Evolutionary conservation across 2,797 vertebrate species (phyloP), one percentile per base, ranked within the genome.

Genomic region (Melanotaenia parkinsoni): DNA sequence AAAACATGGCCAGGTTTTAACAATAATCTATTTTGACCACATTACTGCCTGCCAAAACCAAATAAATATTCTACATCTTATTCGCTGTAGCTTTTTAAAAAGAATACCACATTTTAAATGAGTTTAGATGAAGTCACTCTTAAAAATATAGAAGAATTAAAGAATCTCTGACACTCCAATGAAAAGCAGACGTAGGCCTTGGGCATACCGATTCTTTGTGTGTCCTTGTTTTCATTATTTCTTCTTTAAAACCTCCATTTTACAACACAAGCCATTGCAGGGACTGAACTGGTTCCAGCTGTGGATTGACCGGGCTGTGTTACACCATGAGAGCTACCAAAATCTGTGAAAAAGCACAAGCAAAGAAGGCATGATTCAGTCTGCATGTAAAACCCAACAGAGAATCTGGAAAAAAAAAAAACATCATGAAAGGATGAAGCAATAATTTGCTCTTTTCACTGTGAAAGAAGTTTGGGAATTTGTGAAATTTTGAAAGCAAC

Each of bases 161-260:
- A 73, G 60, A 74, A 60, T 68, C 40, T 38, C 58, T 71, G 67
- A 72, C 38, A 78, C 58, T 22, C 58, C 8, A 76, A 61, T 65
- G 6, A 64, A 65, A 78, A 77, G 69, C 20, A 72, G 40, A 70
- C 13, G 11, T 13, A 72, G 33, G 63, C 67, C 65, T 84, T 60
- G 63, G 66, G 84, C 92, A 82, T 93, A 95, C 95, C 94, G 93
- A 94, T 92, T 95, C 95, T 94, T 95, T 95, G 91, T 95, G 94
- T 56, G 94, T 95, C 91, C 95, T 87, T 68, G 95, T 95, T 93
- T 95, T 95, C 95, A 95, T 95, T 83, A 77, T 91, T 81, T 86
- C 88, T 86, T 84, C 90, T 87, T 89, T 89, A 92, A 72, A 76
- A 74, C 12, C 38, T 89, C 93, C 94, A 95, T 94, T 89, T 92